phyloP scores from a whole-genome alignment of 2,797 vertebrate genomes.

The Microtus californicus region DNA sequence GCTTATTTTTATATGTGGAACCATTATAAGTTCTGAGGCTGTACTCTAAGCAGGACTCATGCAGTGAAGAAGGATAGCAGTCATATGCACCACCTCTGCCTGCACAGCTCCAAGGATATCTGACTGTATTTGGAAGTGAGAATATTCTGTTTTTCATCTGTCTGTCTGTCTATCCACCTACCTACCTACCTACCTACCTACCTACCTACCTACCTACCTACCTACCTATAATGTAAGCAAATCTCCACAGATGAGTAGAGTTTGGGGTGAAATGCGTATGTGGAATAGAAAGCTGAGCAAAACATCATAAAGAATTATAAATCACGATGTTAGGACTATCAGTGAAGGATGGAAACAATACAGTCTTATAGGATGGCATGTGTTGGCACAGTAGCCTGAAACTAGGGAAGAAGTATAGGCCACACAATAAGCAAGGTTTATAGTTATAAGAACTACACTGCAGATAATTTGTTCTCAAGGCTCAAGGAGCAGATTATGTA shows the following conservation, averaged over 20 bases:
- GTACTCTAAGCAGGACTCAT: slow-evolving; percentile 26
- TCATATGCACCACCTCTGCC: not conserved
- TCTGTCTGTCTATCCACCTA: not conserved
- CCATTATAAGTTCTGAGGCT: slow-evolving; percentile 43
- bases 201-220: not conserved
- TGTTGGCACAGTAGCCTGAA: not conserved
- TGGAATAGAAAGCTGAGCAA: not conserved
- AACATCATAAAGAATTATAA: not conserved
- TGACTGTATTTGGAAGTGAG: slow-evolving; percentile 30
- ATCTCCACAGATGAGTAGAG: not conserved
- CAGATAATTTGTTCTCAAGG: not conserved
- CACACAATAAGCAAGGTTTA: slow-evolving; percentile 36
- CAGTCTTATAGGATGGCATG: not conserved
- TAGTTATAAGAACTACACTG: not conserved
- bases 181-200: too few relatives aligned
- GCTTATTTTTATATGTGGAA: slow-evolving; percentile 74
- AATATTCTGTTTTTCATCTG: not conserved
- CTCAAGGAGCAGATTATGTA: not conserved
- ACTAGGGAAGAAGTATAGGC: not conserved
- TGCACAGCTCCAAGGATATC: slow-evolving; percentile 16
- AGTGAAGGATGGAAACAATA: not conserved
- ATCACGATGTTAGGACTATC: not conserved
- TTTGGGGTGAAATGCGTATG: not conserved
- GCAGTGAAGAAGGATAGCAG: not conserved
- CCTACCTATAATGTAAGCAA: not conserved